Evolutionary conservation across 2,797 vertebrate genomes (phyloP), one percentile per base, ranked within the genome.

Genomic region (Novumbra hubbsi): DNA sequence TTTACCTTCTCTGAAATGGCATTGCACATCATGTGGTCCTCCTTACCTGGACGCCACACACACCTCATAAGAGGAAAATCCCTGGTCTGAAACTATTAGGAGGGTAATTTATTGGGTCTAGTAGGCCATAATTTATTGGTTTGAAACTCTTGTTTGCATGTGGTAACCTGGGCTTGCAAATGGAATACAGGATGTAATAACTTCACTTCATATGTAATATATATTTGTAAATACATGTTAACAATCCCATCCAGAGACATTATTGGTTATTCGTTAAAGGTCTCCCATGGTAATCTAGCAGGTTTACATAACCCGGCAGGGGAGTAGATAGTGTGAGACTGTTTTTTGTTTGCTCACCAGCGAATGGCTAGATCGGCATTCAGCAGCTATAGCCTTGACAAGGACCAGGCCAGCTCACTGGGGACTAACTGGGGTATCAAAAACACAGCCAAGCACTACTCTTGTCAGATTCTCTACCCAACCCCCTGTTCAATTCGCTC

Each of bases 381-480:
- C 86, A 85, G 73, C 68, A 79, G 84, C 82, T 83, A 78, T 60
- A 24, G 55, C 24, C 55, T 24, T 60, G 55, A 60, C 49, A 45
- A 60, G 57, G 34, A 72, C 60, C 14, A 73, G 70, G 68, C 84
- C 71, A 80, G 66, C 74, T 77, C 86, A 86, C 83, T 85, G 84
- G 78, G 83, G 80, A 83, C 52, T 75, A 65, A n/a, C n/a, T n/a
- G n/a, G n/a, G 79, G 85, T 84, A 85, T 86, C 84, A 86, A 82
- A 79, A 78, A 80, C 80, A 73, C 75, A 80, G 74, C 76, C 19
- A 80, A 21, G 32, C 7, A n/a, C 50, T 7, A 80, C 84, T 83
- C 87, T 88, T 88, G 83, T 87, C 81, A 84, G 71, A 75, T 78
- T 88, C 81, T 84, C 78, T 73, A 81, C 75, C 45, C 0, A 74